These are phyloP conservation scores for Choristoneura fumiferana DNA, from an alignment of 1,140 invertebrate species.

Conservation along the genomic window DNA sequence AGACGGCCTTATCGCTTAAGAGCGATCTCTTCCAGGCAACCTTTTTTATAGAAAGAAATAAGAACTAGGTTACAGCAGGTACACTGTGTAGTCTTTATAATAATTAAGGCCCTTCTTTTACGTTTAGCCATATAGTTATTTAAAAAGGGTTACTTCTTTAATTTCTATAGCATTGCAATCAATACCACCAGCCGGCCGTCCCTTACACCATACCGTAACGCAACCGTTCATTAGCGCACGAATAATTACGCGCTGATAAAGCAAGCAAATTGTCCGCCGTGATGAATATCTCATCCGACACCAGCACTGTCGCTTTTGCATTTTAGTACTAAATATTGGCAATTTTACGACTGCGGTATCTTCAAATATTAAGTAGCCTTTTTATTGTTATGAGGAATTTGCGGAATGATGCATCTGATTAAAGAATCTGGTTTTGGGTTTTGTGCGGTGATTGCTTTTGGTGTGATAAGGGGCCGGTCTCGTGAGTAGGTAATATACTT, in stretches of 20 bases:
- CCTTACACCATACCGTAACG: constrained; percentile 32
- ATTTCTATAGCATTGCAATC: no score
- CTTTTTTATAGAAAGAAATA: no score
- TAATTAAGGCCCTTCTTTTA: no score
- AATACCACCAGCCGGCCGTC: no score
- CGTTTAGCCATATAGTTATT: no score
- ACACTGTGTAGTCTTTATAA: no score
- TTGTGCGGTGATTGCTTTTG: background rate
- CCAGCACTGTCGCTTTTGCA: constrained; percentile 33
- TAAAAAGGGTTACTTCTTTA: no score
- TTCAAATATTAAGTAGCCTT: background rate
- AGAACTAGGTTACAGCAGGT: no score
- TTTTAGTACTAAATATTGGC: background rate
- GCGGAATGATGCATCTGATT: constrained; percentile 11
- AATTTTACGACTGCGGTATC: background rate
- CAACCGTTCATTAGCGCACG: constrained; percentile 65
- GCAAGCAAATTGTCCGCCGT: constrained; percentile 60
- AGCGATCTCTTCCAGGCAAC: no score
- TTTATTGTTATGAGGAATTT: constrained; percentile 4
- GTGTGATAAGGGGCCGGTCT: background rate
- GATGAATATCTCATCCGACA: constrained; percentile 55
- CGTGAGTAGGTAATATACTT: no score
- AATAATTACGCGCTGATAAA: constrained; percentile 73
- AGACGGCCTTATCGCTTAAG: no score
- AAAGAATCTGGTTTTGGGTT: background rate